Conservation (phyloP, 2,797 vertebrate genomes). For the Onychomys arenicola region DNA sequence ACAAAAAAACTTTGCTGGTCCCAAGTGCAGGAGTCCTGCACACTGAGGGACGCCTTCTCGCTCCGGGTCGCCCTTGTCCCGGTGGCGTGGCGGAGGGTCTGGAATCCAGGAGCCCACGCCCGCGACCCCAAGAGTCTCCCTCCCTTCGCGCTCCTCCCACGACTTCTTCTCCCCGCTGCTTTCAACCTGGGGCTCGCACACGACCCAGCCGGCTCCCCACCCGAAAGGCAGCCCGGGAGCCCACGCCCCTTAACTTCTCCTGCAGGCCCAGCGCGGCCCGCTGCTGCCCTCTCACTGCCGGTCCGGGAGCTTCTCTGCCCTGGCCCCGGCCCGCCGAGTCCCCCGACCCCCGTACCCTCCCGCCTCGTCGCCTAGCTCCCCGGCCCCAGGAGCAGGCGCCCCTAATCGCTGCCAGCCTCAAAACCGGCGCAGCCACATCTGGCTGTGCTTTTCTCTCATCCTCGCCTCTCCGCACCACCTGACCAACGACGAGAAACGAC, state of each 20-base stretch:
- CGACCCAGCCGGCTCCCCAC: background rate
- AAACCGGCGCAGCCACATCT: slow-evolving; percentile 89
- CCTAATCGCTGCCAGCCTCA: slow-evolving; percentile 87
- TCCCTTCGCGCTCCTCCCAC: background rate
- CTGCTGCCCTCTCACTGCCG: slow-evolving; percentile 82
- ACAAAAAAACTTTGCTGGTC: slow-evolving; percentile 76
- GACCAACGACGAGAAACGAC: slow-evolving; percentile 25
- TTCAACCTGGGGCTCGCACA: background rate
- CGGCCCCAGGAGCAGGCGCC: slow-evolving; percentile 47
- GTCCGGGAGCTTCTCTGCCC: slow-evolving; percentile 57
- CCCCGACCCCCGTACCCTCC: slow-evolving; percentile 10
- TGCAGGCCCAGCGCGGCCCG: slow-evolving; percentile 73
- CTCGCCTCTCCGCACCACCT: slow-evolving; percentile 36
- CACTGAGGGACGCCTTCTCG: background rate
- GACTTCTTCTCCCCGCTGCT: background rate
- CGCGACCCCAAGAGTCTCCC: background rate
- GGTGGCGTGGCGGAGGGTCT: background rate
- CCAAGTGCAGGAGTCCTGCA: background rate
- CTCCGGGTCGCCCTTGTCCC: background rate
- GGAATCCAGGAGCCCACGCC: background rate
- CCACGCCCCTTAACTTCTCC: slow-evolving; percentile 49
- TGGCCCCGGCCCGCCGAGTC: background rate
- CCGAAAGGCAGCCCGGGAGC: background rate
- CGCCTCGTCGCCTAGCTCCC: background rate
- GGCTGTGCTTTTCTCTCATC: slow-evolving; percentile 86